Percentiles rank a stretch among this genome's conserved stretches.
Evolutionary conservation across 2,888 invertebrate genomes (phyloP).

Genomic region (Holacanthella duospinosa): DNA sequence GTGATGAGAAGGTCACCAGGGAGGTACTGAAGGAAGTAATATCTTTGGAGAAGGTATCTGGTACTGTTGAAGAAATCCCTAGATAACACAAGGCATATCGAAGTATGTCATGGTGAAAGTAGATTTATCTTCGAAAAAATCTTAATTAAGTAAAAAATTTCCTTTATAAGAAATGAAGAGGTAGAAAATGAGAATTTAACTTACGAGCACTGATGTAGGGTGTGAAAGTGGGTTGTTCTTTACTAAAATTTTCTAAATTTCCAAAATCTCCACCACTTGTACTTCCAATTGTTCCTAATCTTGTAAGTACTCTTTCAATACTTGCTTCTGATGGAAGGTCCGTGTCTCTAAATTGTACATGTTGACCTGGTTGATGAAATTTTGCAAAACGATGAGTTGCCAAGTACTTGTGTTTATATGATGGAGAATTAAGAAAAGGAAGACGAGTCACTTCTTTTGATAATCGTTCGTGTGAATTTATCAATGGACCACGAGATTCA

Average conservation of each 20-base stretch:
- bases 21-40: too few relatives aligned
- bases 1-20: too few relatives aligned
- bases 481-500: slow-evolving; percentile 27
- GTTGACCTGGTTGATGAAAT: slow-evolving; percentile 9
- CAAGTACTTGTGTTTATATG: slow-evolving; percentile 23
- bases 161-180: too few relatives aligned
- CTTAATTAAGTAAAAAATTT: not conserved
- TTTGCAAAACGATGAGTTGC: not conserved
- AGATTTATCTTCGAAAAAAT: too few relatives aligned
- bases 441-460: not conserved
- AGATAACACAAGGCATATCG: too few relatives aligned
- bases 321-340: not conserved
- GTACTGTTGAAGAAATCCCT: too few relatives aligned
- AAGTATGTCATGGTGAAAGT: too few relatives aligned
- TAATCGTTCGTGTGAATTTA: not conserved
- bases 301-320: not conserved
- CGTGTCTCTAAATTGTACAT: not conserved
- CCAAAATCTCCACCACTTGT: too few relatives aligned
- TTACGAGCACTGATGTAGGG: slow-evolving; percentile 18
- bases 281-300: not conserved
- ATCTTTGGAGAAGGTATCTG: too few relatives aligned
- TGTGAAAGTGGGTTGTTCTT: slow-evolving; percentile 16
- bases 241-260: not conserved
- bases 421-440: slow-evolving; percentile 22
- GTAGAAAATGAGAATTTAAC: not conserved